Percentiles rank a stretch among this genome's conserved stretches.
These are phyloP conservation scores for Acyrthosiphon pisum DNA, from an alignment of 1,140 invertebrate genomes.

Conservation along the genomic window DNA sequence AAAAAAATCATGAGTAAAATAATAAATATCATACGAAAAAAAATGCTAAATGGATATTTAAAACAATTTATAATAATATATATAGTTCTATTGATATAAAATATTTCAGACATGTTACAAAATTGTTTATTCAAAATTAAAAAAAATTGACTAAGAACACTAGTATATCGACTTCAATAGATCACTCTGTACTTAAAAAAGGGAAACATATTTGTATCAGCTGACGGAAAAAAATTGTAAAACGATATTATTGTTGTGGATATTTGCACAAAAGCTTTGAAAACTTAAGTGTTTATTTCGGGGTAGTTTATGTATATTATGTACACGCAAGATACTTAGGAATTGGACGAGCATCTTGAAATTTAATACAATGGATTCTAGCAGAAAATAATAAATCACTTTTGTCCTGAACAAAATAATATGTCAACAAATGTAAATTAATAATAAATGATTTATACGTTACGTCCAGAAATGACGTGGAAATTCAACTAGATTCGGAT, in stretches of 20 bases:
- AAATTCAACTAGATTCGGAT: background rate
- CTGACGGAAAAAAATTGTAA: background rate
- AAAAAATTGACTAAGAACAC: background rate
- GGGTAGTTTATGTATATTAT: background rate
- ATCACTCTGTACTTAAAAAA: background rate
- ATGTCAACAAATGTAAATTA: slow-evolving; percentile 32
- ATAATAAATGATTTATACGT: slow-evolving; percentile 29
- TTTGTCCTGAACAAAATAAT: slow-evolving; percentile 3
- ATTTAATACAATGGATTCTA: background rate
- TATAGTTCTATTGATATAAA: background rate
- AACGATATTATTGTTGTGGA: background rate
- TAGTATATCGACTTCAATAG: background rate
- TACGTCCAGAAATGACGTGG: background rate
- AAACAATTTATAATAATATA: no score
- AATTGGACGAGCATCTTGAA: slow-evolving; percentile 5
- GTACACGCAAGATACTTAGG: background rate
- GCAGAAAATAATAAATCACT: slow-evolving; percentile 27
- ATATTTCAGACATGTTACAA: background rate
- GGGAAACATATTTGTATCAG: background rate
- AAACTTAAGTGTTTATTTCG: background rate
- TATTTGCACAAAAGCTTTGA: background rate
- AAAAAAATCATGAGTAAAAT: no score
- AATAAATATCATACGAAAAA: background rate
- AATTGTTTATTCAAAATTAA: background rate
- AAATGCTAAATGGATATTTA: no score